Evolutionary conservation across 2,113 vertebrate species (phyloP).

Genomic region (Delphinus delphis): DNA sequence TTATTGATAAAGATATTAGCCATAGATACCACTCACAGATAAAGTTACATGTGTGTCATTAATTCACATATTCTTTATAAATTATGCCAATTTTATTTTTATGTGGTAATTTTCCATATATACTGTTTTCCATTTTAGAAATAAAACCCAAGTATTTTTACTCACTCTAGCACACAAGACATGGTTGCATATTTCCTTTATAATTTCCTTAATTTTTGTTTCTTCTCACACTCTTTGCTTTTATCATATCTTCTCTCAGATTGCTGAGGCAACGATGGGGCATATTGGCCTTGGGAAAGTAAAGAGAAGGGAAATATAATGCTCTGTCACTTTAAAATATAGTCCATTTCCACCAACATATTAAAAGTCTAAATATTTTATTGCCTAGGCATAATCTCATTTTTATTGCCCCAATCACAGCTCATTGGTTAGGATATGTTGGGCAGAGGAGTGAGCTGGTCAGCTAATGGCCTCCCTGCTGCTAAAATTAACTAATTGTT

Average conservation of each 20-base stretch:
- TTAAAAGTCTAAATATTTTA: slow-evolving; percentile 82
- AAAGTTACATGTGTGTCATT: slow-evolving; percentile 63
- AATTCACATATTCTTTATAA: slow-evolving; percentile 60
- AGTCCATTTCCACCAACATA: slow-evolving; percentile 69
- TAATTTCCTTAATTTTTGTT: slow-evolving; percentile 5
- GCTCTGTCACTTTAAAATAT: slow-evolving; percentile 73
- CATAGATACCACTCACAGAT: slow-evolving; percentile 55
- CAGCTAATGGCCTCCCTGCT: slow-evolving; percentile 86
- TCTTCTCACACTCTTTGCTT: background rate
- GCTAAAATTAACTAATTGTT: slow-evolving; percentile 87
- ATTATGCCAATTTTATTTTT: slow-evolving; percentile 54
- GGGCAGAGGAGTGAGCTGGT: slow-evolving; percentile 81
- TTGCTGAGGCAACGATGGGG: slow-evolving; percentile 8
- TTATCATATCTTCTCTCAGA: background rate
- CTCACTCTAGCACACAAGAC: background rate
- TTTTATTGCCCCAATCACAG: slow-evolving; percentile 85
- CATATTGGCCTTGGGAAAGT: slow-evolving; percentile 37
- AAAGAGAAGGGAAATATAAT: slow-evolving; percentile 56
- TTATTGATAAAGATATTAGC: slow-evolving; percentile 67
- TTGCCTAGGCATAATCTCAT: slow-evolving; percentile 83
- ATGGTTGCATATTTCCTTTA: background rate
- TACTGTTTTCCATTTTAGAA: slow-evolving; percentile 42
- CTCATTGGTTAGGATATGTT: slow-evolving; percentile 84
- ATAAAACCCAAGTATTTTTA: background rate
- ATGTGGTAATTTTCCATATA: slow-evolving; percentile 35